phyloP scores from a whole-genome alignment of 2,888 invertebrate genomes.

The Bombyx huttoni region DNA sequence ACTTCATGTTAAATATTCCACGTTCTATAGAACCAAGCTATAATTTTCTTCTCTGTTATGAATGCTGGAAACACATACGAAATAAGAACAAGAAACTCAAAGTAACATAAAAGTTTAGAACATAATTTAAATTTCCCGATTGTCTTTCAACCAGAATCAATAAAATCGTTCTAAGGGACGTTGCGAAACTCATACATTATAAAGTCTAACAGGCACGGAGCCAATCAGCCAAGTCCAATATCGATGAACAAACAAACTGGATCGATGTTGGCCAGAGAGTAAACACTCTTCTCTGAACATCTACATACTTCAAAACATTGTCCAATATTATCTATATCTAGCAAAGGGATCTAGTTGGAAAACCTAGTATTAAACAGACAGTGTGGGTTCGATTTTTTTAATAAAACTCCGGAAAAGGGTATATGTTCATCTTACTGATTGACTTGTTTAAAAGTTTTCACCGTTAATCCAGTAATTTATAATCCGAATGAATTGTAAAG shows the following conservation, averaged over 20 bases:
- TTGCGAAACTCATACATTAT: background rate
- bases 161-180: background rate
- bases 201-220: conserved; percentile 34
- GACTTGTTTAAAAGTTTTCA: no score
- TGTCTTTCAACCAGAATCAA: conserved; percentile 1
- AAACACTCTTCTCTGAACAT: conserved; percentile 19
- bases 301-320: background rate
- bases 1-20: background rate
- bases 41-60: no score
- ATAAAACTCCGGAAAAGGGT: no score
- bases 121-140: background rate
- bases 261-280: conserved; percentile 36
- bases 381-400: no score
- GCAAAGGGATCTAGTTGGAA: no score
- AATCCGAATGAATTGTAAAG: conserved; percentile 5
- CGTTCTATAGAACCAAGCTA: no score
- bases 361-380: no score
- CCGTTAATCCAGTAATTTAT: no score
- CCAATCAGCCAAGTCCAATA: conserved; percentile 62
- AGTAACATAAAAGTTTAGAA: background rate
- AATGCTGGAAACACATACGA: no score
- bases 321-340: no score
- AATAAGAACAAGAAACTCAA: background rate
- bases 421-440: no score
- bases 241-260: conserved; percentile 45